Evolutionary conservation across 2,888 invertebrate species (phyloP).

Genomic region (Melinopterus prodromus): DNA sequence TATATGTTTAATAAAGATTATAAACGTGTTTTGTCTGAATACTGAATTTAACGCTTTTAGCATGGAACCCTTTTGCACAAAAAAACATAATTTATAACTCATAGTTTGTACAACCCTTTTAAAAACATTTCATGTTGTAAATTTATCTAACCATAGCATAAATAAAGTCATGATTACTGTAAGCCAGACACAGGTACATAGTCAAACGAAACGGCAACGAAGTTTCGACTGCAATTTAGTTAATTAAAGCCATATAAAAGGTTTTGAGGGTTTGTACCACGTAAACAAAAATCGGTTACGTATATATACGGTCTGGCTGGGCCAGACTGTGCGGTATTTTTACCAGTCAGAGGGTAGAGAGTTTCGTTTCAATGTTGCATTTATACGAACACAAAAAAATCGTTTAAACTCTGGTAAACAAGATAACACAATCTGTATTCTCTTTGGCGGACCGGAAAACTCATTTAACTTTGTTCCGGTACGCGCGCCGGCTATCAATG

Average conservation of each 20-base stretch:
- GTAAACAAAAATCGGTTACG: neutral
- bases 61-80: too few relatives aligned
- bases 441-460: slow-evolving; percentile 37
- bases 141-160: too few relatives aligned
- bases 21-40: too few relatives aligned
- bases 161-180: too few relatives aligned
- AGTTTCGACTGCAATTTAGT: neutral
- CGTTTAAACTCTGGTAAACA: slow-evolving; percentile 34
- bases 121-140: too few relatives aligned
- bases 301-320: neutral
- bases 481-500: slow-evolving; percentile 39
- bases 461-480: slow-evolving; percentile 39
- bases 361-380: slow-evolving; percentile 22
- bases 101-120: too few relatives aligned
- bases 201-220: neutral
- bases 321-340: neutral
- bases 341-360: slow-evolving; percentile 8
- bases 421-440: slow-evolving; percentile 40
- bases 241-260: neutral
- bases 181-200: neutral
- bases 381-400: slow-evolving; percentile 29
- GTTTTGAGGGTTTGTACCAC: neutral
- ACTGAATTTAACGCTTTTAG: too few relatives aligned
- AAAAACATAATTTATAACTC: too few relatives aligned
- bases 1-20: too few relatives aligned